Percentiles rank a stretch among this genome's conserved stretches.
Conservation (phyloP, 2,797 vertebrate genomes). For the Enteromius anoplus region DNA sequence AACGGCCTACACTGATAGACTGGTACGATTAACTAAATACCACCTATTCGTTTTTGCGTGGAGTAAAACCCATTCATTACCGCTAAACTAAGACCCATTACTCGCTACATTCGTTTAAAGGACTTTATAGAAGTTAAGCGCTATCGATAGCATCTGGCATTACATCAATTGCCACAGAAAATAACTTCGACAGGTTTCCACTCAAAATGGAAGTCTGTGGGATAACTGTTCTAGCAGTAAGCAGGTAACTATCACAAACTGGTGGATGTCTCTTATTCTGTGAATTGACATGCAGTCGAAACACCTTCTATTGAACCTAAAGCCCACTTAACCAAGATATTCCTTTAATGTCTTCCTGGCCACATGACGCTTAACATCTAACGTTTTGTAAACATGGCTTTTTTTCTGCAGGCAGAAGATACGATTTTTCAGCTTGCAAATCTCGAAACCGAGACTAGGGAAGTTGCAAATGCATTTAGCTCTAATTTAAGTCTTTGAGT, state of each 20-base stretch:
- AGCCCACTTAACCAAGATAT: neutral
- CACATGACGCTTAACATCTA: neutral
- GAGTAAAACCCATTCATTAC: too few species aligned
- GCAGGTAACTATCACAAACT: neutral
- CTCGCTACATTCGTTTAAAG: constrained; percentile 1
- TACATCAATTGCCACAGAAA: neutral
- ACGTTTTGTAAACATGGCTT: neutral
- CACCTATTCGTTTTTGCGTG: constrained; percentile 9
- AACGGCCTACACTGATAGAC: constrained; percentile 2
- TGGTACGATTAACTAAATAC: constrained; percentile 7
- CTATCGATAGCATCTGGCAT: neutral
- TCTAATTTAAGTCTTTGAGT: constrained; percentile 15
- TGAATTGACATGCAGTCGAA: neutral
- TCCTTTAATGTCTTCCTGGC: neutral
- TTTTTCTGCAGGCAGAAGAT: neutral
- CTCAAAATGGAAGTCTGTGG: neutral
- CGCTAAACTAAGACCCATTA: constrained; percentile 20
- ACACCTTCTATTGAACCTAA: neutral
- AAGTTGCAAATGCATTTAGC: constrained; percentile 2
- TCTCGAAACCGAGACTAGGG: neutral
- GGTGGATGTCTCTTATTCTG: neutral
- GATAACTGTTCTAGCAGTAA: neutral
- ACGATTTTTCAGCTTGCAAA: neutral
- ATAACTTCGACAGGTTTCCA: neutral
- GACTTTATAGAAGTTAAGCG: neutral